Conservation (phyloP, 2,113 vertebrate genomes). For the Passer montanus region DNA sequence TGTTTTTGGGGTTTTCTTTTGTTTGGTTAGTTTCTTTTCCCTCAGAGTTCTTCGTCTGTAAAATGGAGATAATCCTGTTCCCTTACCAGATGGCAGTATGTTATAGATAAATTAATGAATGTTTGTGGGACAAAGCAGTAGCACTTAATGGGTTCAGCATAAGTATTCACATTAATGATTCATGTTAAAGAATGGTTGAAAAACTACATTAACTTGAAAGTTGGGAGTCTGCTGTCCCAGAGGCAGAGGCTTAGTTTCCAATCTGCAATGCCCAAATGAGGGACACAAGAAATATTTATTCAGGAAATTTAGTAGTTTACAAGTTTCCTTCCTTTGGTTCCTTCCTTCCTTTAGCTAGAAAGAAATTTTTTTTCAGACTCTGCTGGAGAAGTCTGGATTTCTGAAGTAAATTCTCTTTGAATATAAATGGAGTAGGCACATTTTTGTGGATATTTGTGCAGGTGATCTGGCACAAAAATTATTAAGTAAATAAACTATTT, state of each 20-base stretch:
- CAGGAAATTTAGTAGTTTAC: constrained; percentile 58
- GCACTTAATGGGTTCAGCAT: not conserved
- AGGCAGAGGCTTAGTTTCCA: constrained; percentile 11
- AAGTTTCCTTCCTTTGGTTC: constrained; percentile 57
- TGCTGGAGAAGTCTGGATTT: not conserved
- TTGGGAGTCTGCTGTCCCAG: not conserved
- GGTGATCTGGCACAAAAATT: not conserved
- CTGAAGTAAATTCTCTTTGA: not conserved
- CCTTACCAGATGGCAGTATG: not conserved
- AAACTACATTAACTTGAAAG: not conserved
- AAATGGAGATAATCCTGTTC: not conserved
- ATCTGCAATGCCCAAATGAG: not conserved
- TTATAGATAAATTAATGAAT: not conserved
- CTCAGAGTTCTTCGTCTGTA: not conserved
- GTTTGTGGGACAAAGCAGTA: not conserved
- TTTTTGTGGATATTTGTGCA: not conserved
- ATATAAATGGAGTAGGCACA: not conserved
- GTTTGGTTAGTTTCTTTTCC: not conserved
- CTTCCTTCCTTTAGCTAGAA: constrained; percentile 55
- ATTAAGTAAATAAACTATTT: not conserved
- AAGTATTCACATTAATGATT: constrained; percentile 13
- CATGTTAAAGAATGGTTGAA: not conserved
- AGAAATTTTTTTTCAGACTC: not conserved
- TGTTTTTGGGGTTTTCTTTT: not conserved
- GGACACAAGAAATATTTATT: constrained; percentile 40